Conservation (phyloP, 2,888 invertebrate species). For the Trachelus tabidus region DNA sequence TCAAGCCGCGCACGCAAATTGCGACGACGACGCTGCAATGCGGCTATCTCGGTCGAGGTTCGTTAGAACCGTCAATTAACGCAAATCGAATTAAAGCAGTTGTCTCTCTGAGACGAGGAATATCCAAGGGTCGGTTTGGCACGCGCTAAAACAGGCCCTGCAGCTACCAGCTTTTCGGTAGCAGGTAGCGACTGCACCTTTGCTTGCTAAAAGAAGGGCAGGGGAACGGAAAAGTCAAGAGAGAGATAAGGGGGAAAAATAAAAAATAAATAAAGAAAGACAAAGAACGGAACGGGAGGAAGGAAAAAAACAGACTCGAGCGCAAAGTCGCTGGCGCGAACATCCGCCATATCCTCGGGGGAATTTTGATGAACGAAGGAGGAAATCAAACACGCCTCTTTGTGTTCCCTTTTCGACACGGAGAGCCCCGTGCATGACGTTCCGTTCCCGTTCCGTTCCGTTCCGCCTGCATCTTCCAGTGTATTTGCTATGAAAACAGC, state of each 20-base stretch:
- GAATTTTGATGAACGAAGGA: conserved; percentile 6
- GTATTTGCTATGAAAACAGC: conserved; percentile 46
- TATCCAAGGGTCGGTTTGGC: not conserved
- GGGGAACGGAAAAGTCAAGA: not conserved
- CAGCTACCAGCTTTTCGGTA: not conserved
- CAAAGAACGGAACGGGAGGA: not conserved
- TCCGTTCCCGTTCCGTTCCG: not conserved
- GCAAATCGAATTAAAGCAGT: conserved; percentile 42
- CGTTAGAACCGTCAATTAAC: conserved; percentile 53
- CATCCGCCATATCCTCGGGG: conserved; percentile 2
- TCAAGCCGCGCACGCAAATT: conserved; percentile 3
- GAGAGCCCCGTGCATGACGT: not conserved
- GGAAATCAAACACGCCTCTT: conserved; percentile 37
- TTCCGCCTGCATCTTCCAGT: conserved; percentile 27
- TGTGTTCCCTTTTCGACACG: conserved; percentile 22
- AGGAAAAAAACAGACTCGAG: not conserved
- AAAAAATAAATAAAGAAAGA: not conserved
- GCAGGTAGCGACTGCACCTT: not conserved
- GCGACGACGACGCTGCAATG: conserved; percentile 2
- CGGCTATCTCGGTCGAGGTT: conserved; percentile 25
- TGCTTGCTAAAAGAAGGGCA: not conserved
- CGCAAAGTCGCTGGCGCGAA: not conserved
- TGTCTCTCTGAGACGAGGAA: not conserved
- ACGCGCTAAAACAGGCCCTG: not conserved
- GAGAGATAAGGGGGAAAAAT: not conserved